A percentile compares a stretch with the other conserved stretches of the same genome.
Conservation (phyloP, 2,113 vertebrate genomes). For the Piaya cayana region DNA sequence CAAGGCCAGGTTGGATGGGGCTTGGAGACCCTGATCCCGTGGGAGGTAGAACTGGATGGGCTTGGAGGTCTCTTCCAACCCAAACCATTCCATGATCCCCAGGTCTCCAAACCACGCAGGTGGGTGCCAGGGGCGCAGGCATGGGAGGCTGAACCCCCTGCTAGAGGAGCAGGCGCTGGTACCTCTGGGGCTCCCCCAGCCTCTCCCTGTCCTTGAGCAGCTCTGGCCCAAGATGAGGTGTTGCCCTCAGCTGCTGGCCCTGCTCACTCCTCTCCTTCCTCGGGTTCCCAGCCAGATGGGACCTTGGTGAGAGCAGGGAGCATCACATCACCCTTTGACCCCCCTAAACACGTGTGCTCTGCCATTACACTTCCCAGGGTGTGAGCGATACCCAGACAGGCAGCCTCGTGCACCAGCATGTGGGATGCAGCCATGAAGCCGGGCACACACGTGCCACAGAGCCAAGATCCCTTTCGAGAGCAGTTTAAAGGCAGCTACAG, state of each 20-base stretch:
- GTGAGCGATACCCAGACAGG: background rate
- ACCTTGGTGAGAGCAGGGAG: background rate
- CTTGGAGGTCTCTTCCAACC: no score
- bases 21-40: no score
- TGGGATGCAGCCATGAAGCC: background rate
- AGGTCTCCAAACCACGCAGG: background rate
- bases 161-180: no score
- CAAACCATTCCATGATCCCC: background rate
- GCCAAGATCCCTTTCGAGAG: background rate
- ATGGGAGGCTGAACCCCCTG: background rate
- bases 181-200: no score
- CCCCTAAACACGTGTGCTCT: background rate
- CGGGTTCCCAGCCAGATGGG: background rate
- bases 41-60: no score
- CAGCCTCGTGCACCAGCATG: accelerated
- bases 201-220: no score
- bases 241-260: background rate
- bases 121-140: background rate
- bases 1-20: no score
- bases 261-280: background rate
- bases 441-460: background rate
- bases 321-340: accelerated
- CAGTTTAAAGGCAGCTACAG: background rate
- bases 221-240: no score
- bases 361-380: background rate